A percentile compares a stretch with the other conserved stretches of the same genome.
phyloP scores from a whole-genome alignment of 2,888 invertebrate species.

The Hedya salicella region DNA sequence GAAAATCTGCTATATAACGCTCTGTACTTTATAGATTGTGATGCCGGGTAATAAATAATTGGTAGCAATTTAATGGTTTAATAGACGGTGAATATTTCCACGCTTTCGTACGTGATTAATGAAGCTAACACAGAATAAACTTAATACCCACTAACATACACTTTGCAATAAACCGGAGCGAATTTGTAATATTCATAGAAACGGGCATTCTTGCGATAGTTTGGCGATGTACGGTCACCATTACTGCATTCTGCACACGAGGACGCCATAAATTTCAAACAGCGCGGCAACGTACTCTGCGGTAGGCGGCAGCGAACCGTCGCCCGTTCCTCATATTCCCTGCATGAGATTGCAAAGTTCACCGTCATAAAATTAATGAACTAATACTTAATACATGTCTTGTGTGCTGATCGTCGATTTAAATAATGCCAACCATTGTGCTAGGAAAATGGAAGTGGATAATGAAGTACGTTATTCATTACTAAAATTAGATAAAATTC shows the following conservation, averaged over 20 bases:
- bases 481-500: neutral
- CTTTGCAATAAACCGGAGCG: constrained; percentile 27
- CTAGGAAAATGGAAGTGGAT: neutral
- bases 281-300: constrained; percentile 67
- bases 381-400: constrained; percentile 35
- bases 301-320: constrained; percentile 52
- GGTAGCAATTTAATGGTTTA: neutral
- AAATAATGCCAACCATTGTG: constrained; percentile 2
- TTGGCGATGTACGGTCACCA: constrained; percentile 61
- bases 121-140: constrained; percentile 3
- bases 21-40: neutral
- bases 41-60: neutral
- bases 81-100: neutral
- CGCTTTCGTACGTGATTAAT: constrained; percentile 4
- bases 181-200: constrained; percentile 41
- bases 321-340: constrained; percentile 37
- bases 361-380: constrained; percentile 60
- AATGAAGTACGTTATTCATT: neutral
- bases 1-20: neutral
- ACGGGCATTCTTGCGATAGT: constrained; percentile 58
- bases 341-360: constrained; percentile 49
- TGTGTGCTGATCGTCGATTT: constrained; percentile 19
- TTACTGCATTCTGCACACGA: constrained; percentile 72
- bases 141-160: constrained; percentile 18
- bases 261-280: constrained; percentile 69